Conservation (phyloP, 2,113 vertebrate species). For the Rhodinocichla rosea region DNA sequence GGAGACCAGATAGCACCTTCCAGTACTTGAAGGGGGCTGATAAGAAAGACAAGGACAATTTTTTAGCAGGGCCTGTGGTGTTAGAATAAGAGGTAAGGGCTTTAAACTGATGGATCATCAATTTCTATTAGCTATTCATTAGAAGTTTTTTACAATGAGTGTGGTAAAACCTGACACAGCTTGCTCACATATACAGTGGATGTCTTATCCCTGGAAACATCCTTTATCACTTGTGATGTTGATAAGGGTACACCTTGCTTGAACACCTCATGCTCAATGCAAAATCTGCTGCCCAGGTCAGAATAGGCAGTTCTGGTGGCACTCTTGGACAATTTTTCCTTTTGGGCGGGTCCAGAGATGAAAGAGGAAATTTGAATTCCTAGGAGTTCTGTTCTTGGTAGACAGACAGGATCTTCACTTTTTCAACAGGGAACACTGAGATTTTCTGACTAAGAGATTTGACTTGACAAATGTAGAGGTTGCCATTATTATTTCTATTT, state of each 20-base stretch:
- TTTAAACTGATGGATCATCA: background rate
- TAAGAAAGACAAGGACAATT: background rate
- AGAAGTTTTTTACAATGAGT: background rate
- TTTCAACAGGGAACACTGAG: background rate
- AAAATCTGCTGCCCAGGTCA: background rate
- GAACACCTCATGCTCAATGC: background rate
- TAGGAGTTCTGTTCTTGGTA: background rate
- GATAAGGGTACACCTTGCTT: background rate
- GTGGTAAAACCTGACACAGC: background rate
- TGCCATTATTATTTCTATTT: constrained; percentile 9
- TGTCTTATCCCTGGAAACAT: background rate
- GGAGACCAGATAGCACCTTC: background rate
- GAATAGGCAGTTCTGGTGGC: background rate
- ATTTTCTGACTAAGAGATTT: background rate
- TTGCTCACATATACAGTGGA: background rate
- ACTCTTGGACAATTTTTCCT: background rate
- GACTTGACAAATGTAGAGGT: constrained; percentile 15
- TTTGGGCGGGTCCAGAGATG: background rate
- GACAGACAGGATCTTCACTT: background rate
- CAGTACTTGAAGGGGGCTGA: background rate
- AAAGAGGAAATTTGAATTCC: background rate
- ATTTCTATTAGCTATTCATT: background rate
- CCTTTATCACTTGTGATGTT: background rate
- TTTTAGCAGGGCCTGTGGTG: background rate
- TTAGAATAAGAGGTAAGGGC: background rate